Evolutionary conservation across 1,140 invertebrate genomes (phyloP).

Genomic region (Drosophila burlai): DNA sequence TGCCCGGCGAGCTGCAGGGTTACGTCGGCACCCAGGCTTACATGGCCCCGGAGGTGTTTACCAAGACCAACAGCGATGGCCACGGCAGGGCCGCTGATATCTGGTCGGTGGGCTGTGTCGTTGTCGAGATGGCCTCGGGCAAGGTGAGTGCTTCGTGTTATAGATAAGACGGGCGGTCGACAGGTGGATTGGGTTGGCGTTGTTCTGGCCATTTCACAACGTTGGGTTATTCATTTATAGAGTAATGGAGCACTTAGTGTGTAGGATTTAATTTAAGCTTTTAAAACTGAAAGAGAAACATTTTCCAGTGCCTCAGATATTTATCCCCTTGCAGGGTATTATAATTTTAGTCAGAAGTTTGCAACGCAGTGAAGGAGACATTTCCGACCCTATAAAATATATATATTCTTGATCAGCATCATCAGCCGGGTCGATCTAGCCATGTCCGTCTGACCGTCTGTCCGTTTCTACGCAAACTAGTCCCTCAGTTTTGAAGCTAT

Average conservation of each 20-base stretch:
- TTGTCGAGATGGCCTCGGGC: slow-evolving; percentile 95
- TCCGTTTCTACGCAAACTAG: too few relatives aligned
- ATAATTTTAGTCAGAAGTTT: too few relatives aligned
- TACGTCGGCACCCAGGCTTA: slow-evolving; percentile 96
- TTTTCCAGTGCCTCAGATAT: not conserved
- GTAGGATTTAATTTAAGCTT: not conserved
- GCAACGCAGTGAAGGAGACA: too few relatives aligned
- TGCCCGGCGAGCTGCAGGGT: slow-evolving; percentile 93
- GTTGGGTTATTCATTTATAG: not conserved
- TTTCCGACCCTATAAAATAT: too few relatives aligned
- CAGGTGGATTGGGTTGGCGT: not conserved
- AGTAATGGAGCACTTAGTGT: not conserved
- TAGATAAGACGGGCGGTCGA: slow-evolving; percentile 37
- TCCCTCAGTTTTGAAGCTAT: too few relatives aligned
- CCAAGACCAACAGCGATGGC: slow-evolving; percentile 90
- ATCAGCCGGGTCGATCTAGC: too few relatives aligned
- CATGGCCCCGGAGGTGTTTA: slow-evolving; percentile 96
- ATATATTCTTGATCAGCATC: too few relatives aligned
- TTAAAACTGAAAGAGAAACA: not conserved
- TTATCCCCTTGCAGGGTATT: too few relatives aligned
- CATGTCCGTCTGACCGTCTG: too few relatives aligned
- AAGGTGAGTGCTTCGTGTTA: slow-evolving; percentile 86
- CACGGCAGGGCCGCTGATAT: slow-evolving; percentile 95
- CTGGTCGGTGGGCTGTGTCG: slow-evolving; percentile 95
- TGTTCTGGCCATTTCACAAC: slow-evolving; percentile 33